Conservation (phyloP, 2,113 vertebrate species). For the Numenius arquata region DNA sequence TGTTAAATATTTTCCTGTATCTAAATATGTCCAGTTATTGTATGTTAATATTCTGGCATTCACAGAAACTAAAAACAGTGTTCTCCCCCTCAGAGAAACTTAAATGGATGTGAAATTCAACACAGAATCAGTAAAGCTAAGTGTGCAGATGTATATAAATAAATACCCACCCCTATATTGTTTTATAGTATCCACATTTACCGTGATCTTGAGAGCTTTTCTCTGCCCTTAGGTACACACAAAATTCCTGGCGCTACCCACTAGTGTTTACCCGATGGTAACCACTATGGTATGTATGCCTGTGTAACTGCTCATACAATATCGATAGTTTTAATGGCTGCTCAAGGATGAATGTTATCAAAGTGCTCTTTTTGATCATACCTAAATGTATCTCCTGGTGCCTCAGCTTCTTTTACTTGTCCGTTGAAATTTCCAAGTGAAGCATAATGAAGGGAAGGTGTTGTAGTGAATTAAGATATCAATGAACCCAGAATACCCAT, state of each 20-base stretch:
- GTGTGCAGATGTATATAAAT: background rate
- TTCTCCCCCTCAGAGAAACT: background rate
- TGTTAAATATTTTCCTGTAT: background rate
- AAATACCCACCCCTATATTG: accelerated
- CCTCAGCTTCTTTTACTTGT: background rate
- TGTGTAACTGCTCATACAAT: background rate
- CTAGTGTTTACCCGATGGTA: background rate
- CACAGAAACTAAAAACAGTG: background rate
- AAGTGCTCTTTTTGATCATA: background rate
- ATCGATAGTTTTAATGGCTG: background rate
- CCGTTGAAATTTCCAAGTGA: background rate
- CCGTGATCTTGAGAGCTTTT: background rate
- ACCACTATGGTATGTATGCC: background rate
- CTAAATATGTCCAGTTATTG: background rate
- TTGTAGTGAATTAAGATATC: background rate
- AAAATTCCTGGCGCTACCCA: background rate
- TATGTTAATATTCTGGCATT: background rate
- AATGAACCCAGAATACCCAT: background rate
- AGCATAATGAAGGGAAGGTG: background rate
- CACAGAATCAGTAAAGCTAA: background rate
- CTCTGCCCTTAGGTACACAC: background rate
- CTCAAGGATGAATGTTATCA: background rate
- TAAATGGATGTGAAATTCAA: background rate
- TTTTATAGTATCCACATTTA: background rate
- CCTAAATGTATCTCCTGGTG: background rate